Evolutionary conservation across 2,797 vertebrate species (phyloP), one percentile per base, ranked within the genome.

Genomic region (Clarias laeviceps): DNA sequence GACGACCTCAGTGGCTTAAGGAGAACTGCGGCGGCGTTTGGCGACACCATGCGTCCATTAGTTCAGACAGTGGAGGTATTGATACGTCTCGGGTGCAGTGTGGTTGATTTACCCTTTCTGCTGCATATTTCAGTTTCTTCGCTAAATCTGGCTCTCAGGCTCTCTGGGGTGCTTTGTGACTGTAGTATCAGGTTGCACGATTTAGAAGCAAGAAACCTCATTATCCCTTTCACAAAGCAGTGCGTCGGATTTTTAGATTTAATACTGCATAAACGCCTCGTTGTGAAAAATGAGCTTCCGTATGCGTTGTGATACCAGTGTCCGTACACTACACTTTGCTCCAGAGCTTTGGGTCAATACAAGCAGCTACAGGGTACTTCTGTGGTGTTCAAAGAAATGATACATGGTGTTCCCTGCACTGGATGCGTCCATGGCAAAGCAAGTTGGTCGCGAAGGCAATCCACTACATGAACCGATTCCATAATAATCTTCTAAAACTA

Each of bases 11-110:
- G 3, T 24, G 88, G 27, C 68, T 70, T 80, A 8, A 34, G 9
- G 27, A 82, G 65, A 12, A 84, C 37, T 90, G 45, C 64, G 34
- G 69, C 70, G 89, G 90, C 87, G 88, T 93, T 88, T 93, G 93
- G 87, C 92, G 92, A 92, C 92, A 92, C 92, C 90, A 89, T 50
- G 92, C 82, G 92, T 90, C 86, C 84, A 85, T 82, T 56, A 78
- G n/a, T 78, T 34, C 76, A 32, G 81, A 85, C 37, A 74, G 66
- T 54, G 70, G 81, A 5, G 22, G 69, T 85, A 84, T 82, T 91
- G 90, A 85, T 90, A 64, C 88, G 87, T 89, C 91, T 82, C 61
- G 68, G 80, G 86, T 89, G 88, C 80, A 90, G 90, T 91, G 89
- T 92, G 90, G 89, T 80, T 90, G 89, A 90, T 89, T 72, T 56